Evolutionary conservation across 2,113 vertebrate genomes (phyloP).

Genomic region (Actenoides hombroni): DNA sequence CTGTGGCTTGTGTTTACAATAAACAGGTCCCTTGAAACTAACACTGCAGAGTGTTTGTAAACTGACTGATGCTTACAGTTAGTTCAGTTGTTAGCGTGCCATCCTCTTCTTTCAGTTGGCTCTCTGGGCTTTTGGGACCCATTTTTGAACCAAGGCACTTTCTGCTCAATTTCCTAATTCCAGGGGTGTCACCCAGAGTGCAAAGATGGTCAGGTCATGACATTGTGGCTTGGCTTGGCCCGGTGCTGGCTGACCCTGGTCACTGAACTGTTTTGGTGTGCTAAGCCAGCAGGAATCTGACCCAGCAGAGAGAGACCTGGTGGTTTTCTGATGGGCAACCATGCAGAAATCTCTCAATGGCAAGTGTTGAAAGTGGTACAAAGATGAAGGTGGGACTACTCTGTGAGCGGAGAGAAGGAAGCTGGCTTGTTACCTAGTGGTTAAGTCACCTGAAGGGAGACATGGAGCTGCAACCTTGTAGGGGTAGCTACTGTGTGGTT

Average conservation of each 20-base stretch:
- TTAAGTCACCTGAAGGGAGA: not conserved
- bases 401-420: not conserved
- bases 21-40: not conserved
- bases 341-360: not conserved
- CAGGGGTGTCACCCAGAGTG: not conserved
- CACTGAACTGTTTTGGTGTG: not conserved
- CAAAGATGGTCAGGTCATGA: not conserved
- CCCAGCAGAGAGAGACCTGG: not conserved
- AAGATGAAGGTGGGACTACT: not conserved
- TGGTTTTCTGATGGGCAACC: not conserved
- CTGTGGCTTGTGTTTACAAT: not conserved
- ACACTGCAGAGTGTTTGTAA: not conserved
- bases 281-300: not conserved
- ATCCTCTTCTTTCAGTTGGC: not conserved
- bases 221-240: not conserved
- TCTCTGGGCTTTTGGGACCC: not conserved
- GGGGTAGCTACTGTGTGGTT: not conserved
- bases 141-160: not conserved
- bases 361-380: not conserved
- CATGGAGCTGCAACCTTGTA: not conserved
- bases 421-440: not conserved
- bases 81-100: not conserved
- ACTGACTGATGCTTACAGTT: not conserved
- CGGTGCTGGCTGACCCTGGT: not conserved
- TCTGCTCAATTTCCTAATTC: not conserved